Evolutionary conservation across 64 coral and sea anemone species (phyloP).

Genomic region (Acropora yongei): DNA sequence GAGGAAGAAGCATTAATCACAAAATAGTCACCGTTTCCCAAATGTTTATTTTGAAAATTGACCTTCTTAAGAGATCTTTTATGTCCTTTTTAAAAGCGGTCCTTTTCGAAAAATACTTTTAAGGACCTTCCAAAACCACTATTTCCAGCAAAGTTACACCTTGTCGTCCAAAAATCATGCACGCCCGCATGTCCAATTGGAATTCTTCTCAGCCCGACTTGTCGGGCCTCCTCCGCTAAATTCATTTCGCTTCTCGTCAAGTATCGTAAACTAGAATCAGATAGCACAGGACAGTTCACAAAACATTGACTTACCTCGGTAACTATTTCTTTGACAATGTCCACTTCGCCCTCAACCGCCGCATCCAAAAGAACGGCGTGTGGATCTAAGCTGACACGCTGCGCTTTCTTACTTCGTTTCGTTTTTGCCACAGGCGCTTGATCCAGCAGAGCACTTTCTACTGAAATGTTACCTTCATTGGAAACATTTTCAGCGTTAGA

Average conservation of each 20-base stretch:
- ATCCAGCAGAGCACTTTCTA: background rate
- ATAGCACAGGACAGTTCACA: too few relatives aligned
- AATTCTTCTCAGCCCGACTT: too few relatives aligned
- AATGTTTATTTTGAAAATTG: too few relatives aligned
- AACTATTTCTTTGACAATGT: slow-evolving; percentile 84
- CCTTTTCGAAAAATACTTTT: background rate
- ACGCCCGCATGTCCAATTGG: too few relatives aligned
- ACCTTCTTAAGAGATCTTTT: background rate
- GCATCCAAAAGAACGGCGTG: slow-evolving; percentile 94
- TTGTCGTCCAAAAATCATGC: too few relatives aligned
- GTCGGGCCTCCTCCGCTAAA: too few relatives aligned
- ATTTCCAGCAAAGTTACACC: too few relatives aligned
- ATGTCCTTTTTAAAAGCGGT: background rate
- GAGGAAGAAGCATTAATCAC: too few relatives aligned
- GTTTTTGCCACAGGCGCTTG: background rate
- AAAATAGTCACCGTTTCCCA: too few relatives aligned
- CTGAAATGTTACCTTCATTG: background rate
- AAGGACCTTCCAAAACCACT: too few relatives aligned
- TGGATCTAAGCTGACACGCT: slow-evolving; percentile 88
- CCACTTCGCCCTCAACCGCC: slow-evolving; percentile 94
- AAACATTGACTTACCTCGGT: slow-evolving; percentile 61
- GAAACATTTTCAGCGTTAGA: background rate
- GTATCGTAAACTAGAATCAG: too few relatives aligned
- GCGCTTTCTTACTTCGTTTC: slow-evolving; percentile 58
- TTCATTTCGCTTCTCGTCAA: too few relatives aligned